These are phyloP conservation scores for Dryomyza anilis DNA, from an alignment of 2,888 invertebrate genomes.

Conservation along the genomic window DNA sequence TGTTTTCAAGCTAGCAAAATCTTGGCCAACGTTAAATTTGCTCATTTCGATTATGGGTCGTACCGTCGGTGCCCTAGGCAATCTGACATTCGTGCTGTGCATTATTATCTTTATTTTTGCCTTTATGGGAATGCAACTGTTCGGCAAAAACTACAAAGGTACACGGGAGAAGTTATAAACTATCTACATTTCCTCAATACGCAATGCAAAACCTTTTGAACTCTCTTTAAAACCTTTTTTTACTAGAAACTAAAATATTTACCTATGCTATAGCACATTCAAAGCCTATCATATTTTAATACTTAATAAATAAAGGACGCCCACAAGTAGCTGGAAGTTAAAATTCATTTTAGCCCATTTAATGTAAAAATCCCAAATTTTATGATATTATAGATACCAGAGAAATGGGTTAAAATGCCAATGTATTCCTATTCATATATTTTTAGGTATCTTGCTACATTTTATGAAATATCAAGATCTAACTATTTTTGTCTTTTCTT, in stretches of 20 bases:
- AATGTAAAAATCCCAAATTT: not conserved
- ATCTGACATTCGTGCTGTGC: conserved; percentile 96
- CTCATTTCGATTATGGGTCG: conserved; percentile 98
- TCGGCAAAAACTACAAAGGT: conserved; percentile 90
- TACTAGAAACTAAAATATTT: too few relatives aligned
- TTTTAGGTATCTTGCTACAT: too few relatives aligned
- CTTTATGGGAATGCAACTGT: conserved; percentile 99
- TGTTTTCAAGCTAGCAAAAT: conserved; percentile 98
- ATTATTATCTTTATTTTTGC: conserved; percentile 99
- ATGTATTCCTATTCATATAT: too few relatives aligned
- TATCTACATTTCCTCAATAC: conserved; percentile 31
- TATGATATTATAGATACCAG: not conserved
- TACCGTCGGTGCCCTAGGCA: conserved; percentile 97
- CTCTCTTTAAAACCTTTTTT: conserved; percentile 14
- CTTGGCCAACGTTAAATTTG: conserved; percentile 98
- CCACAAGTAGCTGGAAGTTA: conserved; percentile 1
- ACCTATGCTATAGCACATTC: too few relatives aligned
- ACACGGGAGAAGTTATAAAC: conserved; percentile 33
- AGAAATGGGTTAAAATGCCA: not conserved
- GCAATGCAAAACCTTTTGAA: conserved; percentile 4
- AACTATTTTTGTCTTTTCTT: conserved; percentile 27
- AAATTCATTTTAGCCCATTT: conserved; percentile 2
- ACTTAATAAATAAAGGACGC: not conserved
- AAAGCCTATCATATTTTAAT: too few relatives aligned
- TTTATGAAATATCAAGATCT: too few relatives aligned